Conservation (phyloP, 1,140 invertebrate species). For the Protaetia brevitarsis region DNA sequence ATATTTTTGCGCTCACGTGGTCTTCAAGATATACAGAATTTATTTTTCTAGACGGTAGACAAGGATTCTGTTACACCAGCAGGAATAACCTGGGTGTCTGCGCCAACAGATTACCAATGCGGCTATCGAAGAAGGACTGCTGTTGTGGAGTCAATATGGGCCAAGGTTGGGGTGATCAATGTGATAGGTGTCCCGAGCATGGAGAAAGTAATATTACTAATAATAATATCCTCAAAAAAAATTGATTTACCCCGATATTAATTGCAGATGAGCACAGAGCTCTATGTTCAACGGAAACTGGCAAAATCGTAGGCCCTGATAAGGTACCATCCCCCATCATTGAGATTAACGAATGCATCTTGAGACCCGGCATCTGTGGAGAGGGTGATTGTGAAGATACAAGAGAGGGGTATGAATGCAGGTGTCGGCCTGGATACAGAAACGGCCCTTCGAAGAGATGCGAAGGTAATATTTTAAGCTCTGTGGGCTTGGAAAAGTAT, state of each 20-base stretch:
- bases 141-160: constrained; percentile 89
- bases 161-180: constrained; percentile 78
- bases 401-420: constrained; percentile 65
- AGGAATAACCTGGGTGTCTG: constrained; percentile 68
- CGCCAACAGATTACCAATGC: constrained; percentile 62
- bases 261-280: constrained; percentile 43
- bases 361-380: constrained; percentile 72
- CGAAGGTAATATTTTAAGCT: constrained; percentile 39
- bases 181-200: constrained; percentile 69
- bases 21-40: no score
- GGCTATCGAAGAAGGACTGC: constrained; percentile 79
- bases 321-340: constrained; percentile 24
- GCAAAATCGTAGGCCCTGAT: constrained; percentile 2
- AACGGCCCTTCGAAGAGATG: constrained; percentile 40
- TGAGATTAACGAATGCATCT: constrained; percentile 68
- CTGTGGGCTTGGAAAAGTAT: not conserved
- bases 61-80: constrained; percentile 77
- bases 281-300: constrained; percentile 40
- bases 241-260: not conserved
- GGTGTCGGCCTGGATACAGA: constrained; percentile 43
- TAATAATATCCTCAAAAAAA: no score
- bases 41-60: constrained; percentile 64
- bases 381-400: constrained; percentile 76
- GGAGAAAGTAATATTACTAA: no score
- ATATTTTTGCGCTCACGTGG: no score